Base-by-base conservation (phyloP, 2,113 vertebrate genomes). In the Sander lucioperca region DNA sequence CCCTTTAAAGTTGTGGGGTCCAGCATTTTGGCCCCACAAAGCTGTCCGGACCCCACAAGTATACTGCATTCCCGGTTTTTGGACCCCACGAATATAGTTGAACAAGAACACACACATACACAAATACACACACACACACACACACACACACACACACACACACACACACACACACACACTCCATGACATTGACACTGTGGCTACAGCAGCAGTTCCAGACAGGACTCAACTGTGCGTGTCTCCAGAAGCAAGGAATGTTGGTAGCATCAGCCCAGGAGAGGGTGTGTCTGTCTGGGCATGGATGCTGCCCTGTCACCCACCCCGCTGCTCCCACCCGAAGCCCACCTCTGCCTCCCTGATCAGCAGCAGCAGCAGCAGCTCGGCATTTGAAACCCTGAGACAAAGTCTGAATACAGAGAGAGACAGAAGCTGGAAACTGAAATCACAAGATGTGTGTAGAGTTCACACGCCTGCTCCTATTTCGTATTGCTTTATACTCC, bases 301-400 rank as follows among this genome's bases (percentile, higher is more conserved):
- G 81, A 85, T 57, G 80, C 87, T 86, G 88, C 80, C 80, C 89
- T 93, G 91, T 93, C 90, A 92, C 75, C 89, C 86, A 88, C 80
- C 87, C 83, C 72, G 80, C 81, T 94, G 85, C 86, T 81, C 86
- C 74, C 82, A 65, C 70, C 64, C 70, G 39, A 48, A 25, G 45
- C 64, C 82, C 47, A 43, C 86, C 72, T 78, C 74, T 61, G 74
- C 65, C 68, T 86, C 82, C 68, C 66, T 39, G 59, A 88, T 70
- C 73, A 81, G 62, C 77, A 56, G 69, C 67, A 43, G 65, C 30
- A 33, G 73, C 67, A 85, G 76, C 73, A 67, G 80, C 71, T 43
- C 33, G 10, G 65, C 82, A 82, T 73, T 84, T 77, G 74, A 79
- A 58, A 67, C 70, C 65, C 43, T 6, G 30, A 85, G 65, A 84